Base-by-base conservation (phyloP, 2,888 invertebrate species). In the Alloscopus bannaensis region DNA sequence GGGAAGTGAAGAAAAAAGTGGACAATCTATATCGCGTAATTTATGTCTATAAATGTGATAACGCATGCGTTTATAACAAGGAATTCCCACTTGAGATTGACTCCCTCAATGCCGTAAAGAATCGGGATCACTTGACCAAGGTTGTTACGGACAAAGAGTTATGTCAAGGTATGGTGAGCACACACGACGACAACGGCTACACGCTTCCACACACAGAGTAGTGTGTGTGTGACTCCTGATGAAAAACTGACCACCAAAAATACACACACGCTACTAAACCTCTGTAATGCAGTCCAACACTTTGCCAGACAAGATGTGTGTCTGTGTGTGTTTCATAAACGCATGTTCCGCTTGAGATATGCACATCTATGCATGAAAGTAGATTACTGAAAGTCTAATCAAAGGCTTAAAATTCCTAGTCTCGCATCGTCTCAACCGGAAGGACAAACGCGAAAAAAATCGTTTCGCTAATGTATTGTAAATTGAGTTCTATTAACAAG, bases 111-210 rank as follows among this genome's bases (percentile, higher is more conserved):
- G 72, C 72, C 72, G 72, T 72, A 55, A 62, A 64, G 55, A 72
- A 72, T 72, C 72, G 72, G 57, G 72, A 72, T 72, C 72, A 72
- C 72, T 72, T 72, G 72, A 72, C 72, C 72, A 72, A 72, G 72
- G 72, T 52, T 72, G 72, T 64, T 64, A 72, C 72, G 72, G 72
- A 72, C 64, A 72, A 72, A 72, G 72, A 72, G 55, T 72, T 72
- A 72, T 72, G 72, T 72, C 72, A 72, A 72, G 72, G 72, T 72
- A 64, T 40, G n/a, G 52, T 72, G 72, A 72, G 55, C 72, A 72
- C 72, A 40, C 20, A 40, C 18, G 2, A n/a, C n/a, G n/a, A n/a
- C n/a, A n/a, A n/a, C n/a, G n/a, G n/a, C n/a, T n/a, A n/a, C n/a
- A n/a, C n/a, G n/a, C n/a, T n/a, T n/a, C n/a, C 42, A 40, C n/a